Conservation (phyloP, 2,113 vertebrate species). For the Erinaceus europaeus region DNA sequence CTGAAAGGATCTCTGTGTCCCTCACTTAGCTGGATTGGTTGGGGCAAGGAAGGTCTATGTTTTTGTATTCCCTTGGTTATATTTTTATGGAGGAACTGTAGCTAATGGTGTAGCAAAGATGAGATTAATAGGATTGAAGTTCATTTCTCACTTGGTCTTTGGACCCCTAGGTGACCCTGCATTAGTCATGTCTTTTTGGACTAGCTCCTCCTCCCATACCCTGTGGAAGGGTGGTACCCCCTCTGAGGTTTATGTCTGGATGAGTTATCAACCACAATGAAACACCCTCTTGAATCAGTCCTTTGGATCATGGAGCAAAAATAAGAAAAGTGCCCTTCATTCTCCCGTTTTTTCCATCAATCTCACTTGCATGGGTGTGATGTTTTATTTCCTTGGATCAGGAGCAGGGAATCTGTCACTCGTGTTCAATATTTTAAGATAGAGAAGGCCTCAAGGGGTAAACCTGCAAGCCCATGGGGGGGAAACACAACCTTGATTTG, state of each 20-base stretch:
- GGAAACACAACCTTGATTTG: too few relatives aligned
- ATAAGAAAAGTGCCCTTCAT: constrained; percentile 65
- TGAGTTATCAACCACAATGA: constrained; percentile 67
- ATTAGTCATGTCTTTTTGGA: constrained; percentile 67
- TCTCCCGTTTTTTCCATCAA: constrained; percentile 67
- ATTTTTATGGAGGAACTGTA: constrained; percentile 41
- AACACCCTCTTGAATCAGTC: constrained; percentile 69
- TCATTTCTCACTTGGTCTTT: not conserved
- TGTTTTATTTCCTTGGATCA: constrained; percentile 49
- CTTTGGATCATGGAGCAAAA: constrained; percentile 48
- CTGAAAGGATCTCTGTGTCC: not conserved
- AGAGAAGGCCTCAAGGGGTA: not conserved
- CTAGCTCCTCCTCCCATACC: constrained; percentile 35
- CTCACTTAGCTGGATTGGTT: not conserved
- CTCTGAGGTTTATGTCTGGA: constrained; percentile 56
- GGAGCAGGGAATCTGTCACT: not conserved
- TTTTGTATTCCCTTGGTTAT: constrained; percentile 32
- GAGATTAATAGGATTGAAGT: constrained; percentile 39
- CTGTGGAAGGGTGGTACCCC: constrained; percentile 62
- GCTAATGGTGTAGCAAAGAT: not conserved
- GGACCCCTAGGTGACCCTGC: constrained; percentile 61
- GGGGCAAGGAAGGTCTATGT: not conserved
- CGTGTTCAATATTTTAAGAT: constrained; percentile 39
- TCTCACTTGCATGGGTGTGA: constrained; percentile 66
- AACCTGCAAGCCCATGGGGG: not conserved